Conservation (phyloP, 2,888 invertebrate species). For the Pediacus dermestoides region DNA sequence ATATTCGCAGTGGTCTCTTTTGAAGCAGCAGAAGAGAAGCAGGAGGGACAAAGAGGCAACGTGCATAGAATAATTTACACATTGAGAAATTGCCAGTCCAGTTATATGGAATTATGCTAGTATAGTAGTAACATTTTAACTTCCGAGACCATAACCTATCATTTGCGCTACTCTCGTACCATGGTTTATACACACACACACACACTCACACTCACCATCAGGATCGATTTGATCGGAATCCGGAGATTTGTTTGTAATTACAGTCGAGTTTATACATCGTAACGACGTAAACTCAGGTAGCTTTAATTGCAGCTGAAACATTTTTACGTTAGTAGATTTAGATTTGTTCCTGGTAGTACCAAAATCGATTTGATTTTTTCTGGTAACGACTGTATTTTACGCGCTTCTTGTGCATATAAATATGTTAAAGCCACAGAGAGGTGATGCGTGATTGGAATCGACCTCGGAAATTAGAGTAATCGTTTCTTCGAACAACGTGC, state of each 20-base stretch:
- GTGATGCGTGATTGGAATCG: constrained; percentile 33
- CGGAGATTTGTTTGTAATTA: constrained; percentile 46
- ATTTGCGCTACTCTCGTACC: constrained; percentile 47
- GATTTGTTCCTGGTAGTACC: too few relatives aligned
- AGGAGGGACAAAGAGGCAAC: too few relatives aligned
- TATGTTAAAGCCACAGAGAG: not conserved
- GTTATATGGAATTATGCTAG: constrained; percentile 49
- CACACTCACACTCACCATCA: too few relatives aligned
- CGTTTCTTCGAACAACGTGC: constrained; percentile 37
- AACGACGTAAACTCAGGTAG: constrained; percentile 31
- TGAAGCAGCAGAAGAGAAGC: too few relatives aligned
- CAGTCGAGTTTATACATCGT: constrained; percentile 29
- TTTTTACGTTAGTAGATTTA: too few relatives aligned
- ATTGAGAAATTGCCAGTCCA: constrained; percentile 48
- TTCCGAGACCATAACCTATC: constrained; percentile 48
- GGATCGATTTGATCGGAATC: constrained; percentile 46
- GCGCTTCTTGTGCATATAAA: not conserved
- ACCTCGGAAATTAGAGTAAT: constrained; percentile 36
- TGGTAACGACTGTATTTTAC: too few relatives aligned
- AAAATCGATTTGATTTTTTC: too few relatives aligned
- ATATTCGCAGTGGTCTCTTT: too few relatives aligned
- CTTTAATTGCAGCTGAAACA: constrained; percentile 42
- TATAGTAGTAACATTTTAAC: constrained; percentile 49
- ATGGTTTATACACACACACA: constrained; percentile 43
- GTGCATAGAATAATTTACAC: constrained; percentile 49